Evolutionary conservation across 2,113 vertebrate genomes (phyloP).

Genomic region (Phalacrocorax pelagicus): DNA sequence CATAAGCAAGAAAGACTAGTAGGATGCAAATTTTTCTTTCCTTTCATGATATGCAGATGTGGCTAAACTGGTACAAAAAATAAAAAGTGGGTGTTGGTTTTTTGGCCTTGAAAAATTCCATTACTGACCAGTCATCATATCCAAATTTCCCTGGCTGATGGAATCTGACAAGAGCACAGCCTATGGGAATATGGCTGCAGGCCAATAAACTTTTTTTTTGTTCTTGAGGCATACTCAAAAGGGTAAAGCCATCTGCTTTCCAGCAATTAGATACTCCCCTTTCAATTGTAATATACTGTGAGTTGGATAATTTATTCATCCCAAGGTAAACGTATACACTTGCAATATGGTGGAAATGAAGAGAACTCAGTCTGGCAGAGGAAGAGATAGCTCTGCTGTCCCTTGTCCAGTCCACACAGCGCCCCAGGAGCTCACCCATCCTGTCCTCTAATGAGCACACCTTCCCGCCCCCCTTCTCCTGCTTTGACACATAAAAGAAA

Average conservation of each 20-base stretch:
- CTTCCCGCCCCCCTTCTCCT: neutral
- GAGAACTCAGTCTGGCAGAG: neutral
- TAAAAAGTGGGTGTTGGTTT: neutral
- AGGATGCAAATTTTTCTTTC: neutral
- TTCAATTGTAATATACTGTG: constrained; percentile 44
- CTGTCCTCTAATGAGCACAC: neutral
- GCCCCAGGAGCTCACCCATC: neutral
- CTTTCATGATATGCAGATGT: neutral
- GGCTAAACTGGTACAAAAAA: neutral
- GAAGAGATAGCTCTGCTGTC: constrained; percentile 8
- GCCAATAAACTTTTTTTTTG: constrained; percentile 16
- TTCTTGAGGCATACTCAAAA: constrained; percentile 56
- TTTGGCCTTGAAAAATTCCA: constrained; percentile 18
- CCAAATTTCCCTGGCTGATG: constrained; percentile 34
- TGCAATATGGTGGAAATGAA: neutral
- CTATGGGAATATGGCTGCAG: constrained; percentile 30
- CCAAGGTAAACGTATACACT: constrained; percentile 4
- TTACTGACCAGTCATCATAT: constrained; percentile 23
- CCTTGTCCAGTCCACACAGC: neutral
- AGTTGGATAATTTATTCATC: constrained; percentile 58
- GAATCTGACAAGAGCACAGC: constrained; percentile 1
- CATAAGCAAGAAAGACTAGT: neutral
- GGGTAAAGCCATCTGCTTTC: constrained; percentile 60
- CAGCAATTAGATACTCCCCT: constrained; percentile 57
- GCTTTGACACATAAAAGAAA: neutral